Evolutionary conservation across 2,888 invertebrate species (phyloP).

Genomic region (Deroplatys truncata): DNA sequence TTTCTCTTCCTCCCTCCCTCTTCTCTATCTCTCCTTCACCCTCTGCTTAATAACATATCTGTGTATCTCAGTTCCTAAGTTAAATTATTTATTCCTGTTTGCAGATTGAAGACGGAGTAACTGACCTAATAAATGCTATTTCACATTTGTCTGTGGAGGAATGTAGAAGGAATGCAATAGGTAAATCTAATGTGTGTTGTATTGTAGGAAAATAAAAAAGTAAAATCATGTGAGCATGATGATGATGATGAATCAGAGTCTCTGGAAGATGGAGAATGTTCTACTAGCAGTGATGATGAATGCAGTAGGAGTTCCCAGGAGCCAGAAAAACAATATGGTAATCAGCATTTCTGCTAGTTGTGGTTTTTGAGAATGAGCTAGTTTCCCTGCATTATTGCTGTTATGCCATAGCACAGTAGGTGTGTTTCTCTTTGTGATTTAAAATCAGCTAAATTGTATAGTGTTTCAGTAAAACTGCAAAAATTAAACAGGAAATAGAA

Average conservation of each 20-base stretch:
- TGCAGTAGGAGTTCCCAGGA: constrained; percentile 45
- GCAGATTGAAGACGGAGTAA: constrained; percentile 36
- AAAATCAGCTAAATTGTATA: background rate
- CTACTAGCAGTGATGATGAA: constrained; percentile 51
- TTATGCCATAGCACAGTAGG: background rate
- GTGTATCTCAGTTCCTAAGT: background rate
- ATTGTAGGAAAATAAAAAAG: constrained; percentile 31
- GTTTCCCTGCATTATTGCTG: background rate
- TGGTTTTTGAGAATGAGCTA: background rate
- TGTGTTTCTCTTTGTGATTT: background rate
- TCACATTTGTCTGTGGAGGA: constrained; percentile 48
- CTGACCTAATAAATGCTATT: constrained; percentile 43
- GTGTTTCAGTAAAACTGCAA: too few species aligned
- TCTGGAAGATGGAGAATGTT: constrained; percentile 36
- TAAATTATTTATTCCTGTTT: background rate
- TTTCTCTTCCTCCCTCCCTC: too few species aligned
- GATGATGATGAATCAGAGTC: constrained; percentile 31
- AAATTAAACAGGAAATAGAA: too few species aligned
- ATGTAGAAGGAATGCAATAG: constrained; percentile 51
- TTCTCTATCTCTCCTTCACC: too few species aligned
- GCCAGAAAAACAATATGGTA: background rate
- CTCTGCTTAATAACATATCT: too few species aligned
- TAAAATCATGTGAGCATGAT: constrained; percentile 34
- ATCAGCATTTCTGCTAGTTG: constrained; percentile 31
- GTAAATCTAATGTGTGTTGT: constrained; percentile 43